Conservation (phyloP, 2,888 invertebrate species). For the Girardia tigrina region DNA sequence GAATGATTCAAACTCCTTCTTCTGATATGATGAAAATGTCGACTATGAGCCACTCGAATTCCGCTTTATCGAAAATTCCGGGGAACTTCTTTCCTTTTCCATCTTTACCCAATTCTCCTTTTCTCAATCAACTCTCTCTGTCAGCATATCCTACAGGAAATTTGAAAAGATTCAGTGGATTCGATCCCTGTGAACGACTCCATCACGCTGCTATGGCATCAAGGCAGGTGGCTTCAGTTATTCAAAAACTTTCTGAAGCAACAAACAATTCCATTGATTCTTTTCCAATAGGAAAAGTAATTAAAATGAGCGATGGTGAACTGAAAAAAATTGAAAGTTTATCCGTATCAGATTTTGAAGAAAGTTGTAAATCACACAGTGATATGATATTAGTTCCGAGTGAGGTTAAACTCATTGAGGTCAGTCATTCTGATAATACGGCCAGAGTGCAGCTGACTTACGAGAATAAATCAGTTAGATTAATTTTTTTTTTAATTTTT, state of each 20-base stretch:
- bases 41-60: not conserved
- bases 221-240: not conserved
- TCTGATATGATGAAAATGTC: not conserved
- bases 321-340: not conserved
- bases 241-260: not conserved
- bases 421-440: not conserved
- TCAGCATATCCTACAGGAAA: not conserved
- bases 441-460: not conserved
- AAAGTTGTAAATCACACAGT: slow-evolving; percentile 6
- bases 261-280: not conserved
- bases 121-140: not conserved
- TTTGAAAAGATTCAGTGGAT: not conserved
- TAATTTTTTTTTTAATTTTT: not conserved
- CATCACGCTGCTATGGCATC: not conserved
- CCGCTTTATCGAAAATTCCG: slow-evolving; percentile 5
- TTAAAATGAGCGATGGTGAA: slow-evolving; percentile 2
- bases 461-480: not conserved
- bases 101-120: not conserved
- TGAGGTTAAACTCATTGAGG: slow-evolving; percentile 2
- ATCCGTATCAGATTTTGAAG: not conserved
- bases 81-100: not conserved
- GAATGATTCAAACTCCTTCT: not conserved
- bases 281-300: not conserved
- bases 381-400: not conserved
- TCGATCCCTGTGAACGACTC: not conserved